phyloP scores from a whole-genome alignment of 2,888 invertebrate species.

The Lumbricus terrestris region DNA sequence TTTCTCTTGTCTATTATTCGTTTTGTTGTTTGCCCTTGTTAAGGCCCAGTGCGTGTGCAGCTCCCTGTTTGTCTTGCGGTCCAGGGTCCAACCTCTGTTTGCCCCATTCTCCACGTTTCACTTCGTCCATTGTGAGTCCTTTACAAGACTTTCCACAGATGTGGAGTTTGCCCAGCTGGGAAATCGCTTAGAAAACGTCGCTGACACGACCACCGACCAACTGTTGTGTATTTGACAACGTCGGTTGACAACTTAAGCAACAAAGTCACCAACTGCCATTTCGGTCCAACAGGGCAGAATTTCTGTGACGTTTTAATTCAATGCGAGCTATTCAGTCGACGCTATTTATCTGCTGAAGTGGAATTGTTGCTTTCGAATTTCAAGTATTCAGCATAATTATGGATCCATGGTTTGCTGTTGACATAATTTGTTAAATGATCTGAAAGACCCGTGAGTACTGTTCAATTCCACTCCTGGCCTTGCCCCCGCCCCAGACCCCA shows the following conservation, averaged over 20 bases:
- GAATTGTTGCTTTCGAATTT: neutral
- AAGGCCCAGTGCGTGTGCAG: neutral
- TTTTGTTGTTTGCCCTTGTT: neutral
- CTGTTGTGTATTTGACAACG: no score
- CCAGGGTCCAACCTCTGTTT: neutral
- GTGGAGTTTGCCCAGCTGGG: neutral
- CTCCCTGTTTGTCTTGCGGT: neutral
- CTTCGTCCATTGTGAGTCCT: neutral
- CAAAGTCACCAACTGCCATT: neutral
- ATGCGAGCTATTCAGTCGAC: neutral
- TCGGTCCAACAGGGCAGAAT: neutral
- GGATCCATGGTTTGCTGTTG: neutral
- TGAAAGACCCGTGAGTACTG: neutral
- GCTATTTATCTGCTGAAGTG: neutral
- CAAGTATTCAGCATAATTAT: neutral
- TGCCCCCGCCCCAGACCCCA: no score
- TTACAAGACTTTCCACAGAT: neutral
- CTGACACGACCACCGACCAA: neutral
- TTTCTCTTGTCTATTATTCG: neutral
- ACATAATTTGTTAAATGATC: neutral
- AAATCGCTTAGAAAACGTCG: neutral
- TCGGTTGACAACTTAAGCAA: neutral
- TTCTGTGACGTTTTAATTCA: neutral
- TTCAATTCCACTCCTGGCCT: no score
- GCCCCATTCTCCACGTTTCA: neutral